Base-by-base conservation (phyloP, 1,140 invertebrate genomes). In the Zophobas morio region DNA sequence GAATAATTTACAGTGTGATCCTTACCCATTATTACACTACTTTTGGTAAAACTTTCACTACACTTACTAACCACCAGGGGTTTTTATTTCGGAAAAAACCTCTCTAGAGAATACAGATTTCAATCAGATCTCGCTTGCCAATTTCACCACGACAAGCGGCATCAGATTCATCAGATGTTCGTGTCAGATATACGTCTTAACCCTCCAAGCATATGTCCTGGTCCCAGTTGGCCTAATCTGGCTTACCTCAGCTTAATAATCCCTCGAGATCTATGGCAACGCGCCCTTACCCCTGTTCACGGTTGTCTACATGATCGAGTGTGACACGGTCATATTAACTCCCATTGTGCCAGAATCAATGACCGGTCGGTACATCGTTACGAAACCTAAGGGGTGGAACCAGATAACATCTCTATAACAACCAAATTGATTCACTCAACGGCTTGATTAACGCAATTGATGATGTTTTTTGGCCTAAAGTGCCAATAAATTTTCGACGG, bases 311-410 rank as follows among this genome's bases (percentile, higher is more conserved):
- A 79, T 83, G 78, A 83, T 83, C 80, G 70, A 81, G 76, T 81
- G 79, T 83, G 82, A 83, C 82, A 82, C 63, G 76, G 73, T 54
- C 78, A 75, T 80, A 83, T 83, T 83, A 83, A 83, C 81, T 80
- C 78, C 76, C 80, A 83, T 83, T 83, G 79, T 82, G 49, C 39
- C 49, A 71, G 72, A 53, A 76, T 74, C 72, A 74, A 74, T 74
- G 72, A 74, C 53, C 72, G 56, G 70, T 72, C 8, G 60, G 60
- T 66, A 51, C 70, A 51, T 72, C 70, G 70, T 72, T 72, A 72
- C 32, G 20, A 66, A 70, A 79, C 74, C 60, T 36, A 73, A 76
- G 78, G 78, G 78, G 74, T 75, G 74, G 75, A 79, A 79, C 60
- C 74, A 79, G 78, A 79, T 79, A 79, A 79, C 70, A 79, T 79